A percentile compares a stretch with the other conserved stretches of the same genome.
phyloP scores from a whole-genome alignment of 1,140 invertebrate genomes.

The Brachionus paranguensis region DNA sequence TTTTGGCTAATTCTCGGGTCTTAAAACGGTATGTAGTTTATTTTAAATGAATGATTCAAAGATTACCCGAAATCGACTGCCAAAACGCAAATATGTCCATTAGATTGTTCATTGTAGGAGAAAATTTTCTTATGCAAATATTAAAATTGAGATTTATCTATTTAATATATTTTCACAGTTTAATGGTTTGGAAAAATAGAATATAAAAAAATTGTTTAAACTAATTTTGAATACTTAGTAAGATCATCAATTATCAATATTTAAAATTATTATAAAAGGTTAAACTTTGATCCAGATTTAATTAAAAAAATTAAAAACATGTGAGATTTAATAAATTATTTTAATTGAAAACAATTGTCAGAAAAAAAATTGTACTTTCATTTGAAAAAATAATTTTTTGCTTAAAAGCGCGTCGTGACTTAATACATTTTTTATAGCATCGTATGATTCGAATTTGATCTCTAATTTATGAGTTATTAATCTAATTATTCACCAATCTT shows the following conservation, averaged over 20 bases:
- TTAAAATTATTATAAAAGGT: background rate
- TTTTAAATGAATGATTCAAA: background rate
- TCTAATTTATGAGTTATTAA: background rate
- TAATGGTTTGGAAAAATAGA: background rate
- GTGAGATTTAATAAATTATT: background rate
- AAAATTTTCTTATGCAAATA: background rate
- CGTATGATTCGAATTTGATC: background rate
- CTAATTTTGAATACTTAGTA: background rate
- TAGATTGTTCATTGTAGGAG: background rate
- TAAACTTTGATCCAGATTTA: background rate
- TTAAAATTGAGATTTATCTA: background rate
- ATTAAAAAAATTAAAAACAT: background rate
- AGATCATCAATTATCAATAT: background rate
- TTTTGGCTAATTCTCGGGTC: background rate
- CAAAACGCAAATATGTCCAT: background rate
- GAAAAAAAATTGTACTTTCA: background rate
- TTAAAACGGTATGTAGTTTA: background rate
- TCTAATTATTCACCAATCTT: background rate
- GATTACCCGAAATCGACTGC: background rate
- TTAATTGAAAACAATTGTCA: background rate
- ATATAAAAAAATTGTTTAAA: background rate
- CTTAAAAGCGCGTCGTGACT: background rate
- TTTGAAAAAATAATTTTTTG: background rate
- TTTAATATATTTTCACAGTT: background rate
- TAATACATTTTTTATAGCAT: background rate